Evolutionary conservation across 1,140 invertebrate species (phyloP).

Genomic region (Bombus confusus): DNA sequence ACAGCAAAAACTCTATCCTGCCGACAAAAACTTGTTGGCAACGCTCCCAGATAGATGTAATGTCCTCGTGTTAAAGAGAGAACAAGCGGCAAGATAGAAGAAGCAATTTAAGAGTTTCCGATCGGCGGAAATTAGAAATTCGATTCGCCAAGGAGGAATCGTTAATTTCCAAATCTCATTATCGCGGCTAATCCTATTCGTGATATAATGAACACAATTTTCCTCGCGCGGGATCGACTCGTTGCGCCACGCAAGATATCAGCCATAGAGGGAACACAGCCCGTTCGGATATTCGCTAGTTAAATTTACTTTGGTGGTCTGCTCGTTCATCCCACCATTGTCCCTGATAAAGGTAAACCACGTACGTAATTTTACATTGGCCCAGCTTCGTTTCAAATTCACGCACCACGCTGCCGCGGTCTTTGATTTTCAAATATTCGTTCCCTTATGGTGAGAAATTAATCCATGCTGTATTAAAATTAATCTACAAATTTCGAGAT

Average conservation of each 20-base stretch:
- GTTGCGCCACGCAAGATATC: constrained; percentile 34
- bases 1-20: too few relatives aligned
- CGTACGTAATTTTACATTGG: constrained; percentile 26
- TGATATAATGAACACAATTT: constrained; percentile 22
- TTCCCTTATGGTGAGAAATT: neutral
- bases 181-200: constrained; percentile 11
- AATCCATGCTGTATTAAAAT: neutral
- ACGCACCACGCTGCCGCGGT: neutral
- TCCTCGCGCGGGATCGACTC: constrained; percentile 1
- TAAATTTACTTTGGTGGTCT: constrained; percentile 26
- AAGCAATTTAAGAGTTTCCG: neutral
- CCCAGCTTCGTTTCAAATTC: neutral
- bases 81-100: neutral
- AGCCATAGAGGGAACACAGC: neutral
- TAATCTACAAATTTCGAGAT: neutral
- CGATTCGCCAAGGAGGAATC: neutral
- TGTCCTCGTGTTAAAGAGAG: neutral
- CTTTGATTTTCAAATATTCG: neutral
- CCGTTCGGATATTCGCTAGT: constrained; percentile 21
- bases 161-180: constrained; percentile 30
- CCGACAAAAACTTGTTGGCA: too few relatives aligned
- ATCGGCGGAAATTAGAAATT: constrained; percentile 18
- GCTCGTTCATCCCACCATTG: constrained; percentile 22
- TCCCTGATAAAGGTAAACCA: constrained; percentile 36
- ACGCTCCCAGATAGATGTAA: neutral